Percentiles rank a stretch among this genome's conserved stretches.
These are phyloP conservation scores for Tringa solitaria DNA, from an alignment of 2,113 vertebrate species.

Conservation along the genomic window DNA sequence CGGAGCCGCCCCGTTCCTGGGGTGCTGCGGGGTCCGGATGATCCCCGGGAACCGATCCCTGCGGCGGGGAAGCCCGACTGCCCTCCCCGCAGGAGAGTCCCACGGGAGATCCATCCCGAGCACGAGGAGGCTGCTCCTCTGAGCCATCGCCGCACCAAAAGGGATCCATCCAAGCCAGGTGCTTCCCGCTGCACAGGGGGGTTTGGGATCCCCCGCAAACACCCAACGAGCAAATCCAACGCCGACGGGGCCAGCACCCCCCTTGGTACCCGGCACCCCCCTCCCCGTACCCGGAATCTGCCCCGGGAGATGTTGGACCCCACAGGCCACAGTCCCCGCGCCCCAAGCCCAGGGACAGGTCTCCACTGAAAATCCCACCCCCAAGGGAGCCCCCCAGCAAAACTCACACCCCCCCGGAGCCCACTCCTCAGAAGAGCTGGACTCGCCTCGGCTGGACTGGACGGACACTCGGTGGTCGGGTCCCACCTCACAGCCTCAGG, in stretches of 20 bases:
- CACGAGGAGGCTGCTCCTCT: fast-evolving
- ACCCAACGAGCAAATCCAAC: fast-evolving
- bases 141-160: too few relatives aligned
- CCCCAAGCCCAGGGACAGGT: neutral
- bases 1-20: neutral
- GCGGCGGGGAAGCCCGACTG: fast-evolving
- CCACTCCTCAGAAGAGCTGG: fast-evolving
- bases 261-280: too few relatives aligned
- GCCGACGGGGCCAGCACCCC: fast-evolving
- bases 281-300: fast-evolving
- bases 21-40: neutral
- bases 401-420: neutral
- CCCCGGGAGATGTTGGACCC: fast-evolving
- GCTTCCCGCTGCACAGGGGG: fast-evolving
- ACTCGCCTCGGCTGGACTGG: fast-evolving
- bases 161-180: neutral
- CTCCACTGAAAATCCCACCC: fast-evolving
- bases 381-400: neutral
- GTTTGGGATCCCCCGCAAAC: neutral
- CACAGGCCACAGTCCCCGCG: fast-evolving
- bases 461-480: fast-evolving
- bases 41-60: neutral
- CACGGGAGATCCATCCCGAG: fast-evolving
- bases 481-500: neutral
- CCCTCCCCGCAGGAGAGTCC: fast-evolving